Evolutionary conservation across 1,140 invertebrate genomes (phyloP).

Genomic region (Bombus confusus): DNA sequence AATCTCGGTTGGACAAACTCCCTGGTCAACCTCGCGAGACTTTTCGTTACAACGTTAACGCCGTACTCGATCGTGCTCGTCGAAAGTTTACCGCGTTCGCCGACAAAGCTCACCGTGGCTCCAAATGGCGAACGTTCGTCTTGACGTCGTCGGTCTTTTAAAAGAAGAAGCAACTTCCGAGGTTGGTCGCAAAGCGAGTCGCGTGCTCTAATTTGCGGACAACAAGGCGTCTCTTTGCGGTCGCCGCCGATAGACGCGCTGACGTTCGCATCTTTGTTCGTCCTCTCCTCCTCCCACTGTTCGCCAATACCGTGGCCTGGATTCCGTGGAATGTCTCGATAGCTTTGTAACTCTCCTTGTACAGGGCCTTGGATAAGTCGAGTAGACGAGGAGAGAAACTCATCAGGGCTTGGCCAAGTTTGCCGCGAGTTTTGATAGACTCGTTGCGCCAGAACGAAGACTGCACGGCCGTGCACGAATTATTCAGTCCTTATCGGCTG

Average conservation of each 20-base stretch:
- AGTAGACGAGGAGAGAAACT: background rate
- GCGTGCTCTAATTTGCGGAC: conserved; percentile 43
- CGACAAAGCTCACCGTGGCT: background rate
- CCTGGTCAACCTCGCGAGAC: background rate
- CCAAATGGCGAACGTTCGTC: background rate
- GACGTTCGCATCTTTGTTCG: conserved; percentile 20
- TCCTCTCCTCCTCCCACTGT: background rate
- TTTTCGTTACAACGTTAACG: conserved; percentile 1
- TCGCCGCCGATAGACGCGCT: background rate
- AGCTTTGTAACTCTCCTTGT: conserved; percentile 7
- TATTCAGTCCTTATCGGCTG: background rate
- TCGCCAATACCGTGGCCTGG: conserved; percentile 29
- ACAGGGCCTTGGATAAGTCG: background rate
- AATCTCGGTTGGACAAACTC: no score
- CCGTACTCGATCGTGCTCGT: background rate
- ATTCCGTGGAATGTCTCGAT: conserved; percentile 29
- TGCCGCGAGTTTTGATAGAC: conserved; percentile 9
- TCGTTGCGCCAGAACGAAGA: background rate
- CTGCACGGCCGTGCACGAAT: background rate
- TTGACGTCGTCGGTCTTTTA: background rate
- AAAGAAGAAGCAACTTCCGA: background rate
- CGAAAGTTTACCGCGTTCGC: background rate
- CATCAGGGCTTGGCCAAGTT: conserved; percentile 4
- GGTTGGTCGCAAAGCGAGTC: background rate
- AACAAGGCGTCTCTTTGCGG: conserved; percentile 34